These are phyloP conservation scores for Apteryx owenii DNA, from an alignment of 2,113 vertebrate genomes.

Conservation along the genomic window DNA sequence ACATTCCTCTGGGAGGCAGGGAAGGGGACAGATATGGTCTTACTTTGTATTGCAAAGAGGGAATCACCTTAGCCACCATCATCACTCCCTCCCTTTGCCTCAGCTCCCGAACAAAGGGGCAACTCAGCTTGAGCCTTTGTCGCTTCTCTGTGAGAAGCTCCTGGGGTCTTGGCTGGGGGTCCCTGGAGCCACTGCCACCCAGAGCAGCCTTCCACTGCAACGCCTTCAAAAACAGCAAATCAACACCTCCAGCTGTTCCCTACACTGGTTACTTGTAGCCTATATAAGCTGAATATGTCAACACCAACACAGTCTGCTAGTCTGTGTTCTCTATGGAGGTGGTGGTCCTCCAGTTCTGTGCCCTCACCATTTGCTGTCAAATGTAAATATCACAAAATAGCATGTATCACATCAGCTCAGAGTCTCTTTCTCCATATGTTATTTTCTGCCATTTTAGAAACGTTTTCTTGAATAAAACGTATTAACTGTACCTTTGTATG, in stretches of 20 bases:
- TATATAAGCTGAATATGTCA: accelerated
- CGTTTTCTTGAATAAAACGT: not conserved
- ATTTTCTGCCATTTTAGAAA: not conserved
- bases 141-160: not conserved
- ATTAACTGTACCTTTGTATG: not conserved
- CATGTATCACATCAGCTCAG: not conserved
- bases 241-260: not conserved
- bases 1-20: accelerated
- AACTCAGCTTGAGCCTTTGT: not conserved
- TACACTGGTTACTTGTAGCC: accelerated
- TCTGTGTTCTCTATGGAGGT: not conserved
- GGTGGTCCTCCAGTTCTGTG: not conserved
- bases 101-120: not conserved
- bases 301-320: not conserved
- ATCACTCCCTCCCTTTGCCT: not conserved
- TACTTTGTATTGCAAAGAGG: not conserved
- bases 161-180: accelerated
- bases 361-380: accelerated
- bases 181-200: not conserved
- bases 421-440: not conserved
- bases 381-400: not conserved
- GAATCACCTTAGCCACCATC: not conserved
- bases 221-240: not conserved
- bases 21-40: not conserved
- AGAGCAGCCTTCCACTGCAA: not conserved